These are phyloP conservation scores for Pocillopora grandis DNA, from an alignment of 92 coral and sea anemone species.

Conservation along the genomic window DNA sequence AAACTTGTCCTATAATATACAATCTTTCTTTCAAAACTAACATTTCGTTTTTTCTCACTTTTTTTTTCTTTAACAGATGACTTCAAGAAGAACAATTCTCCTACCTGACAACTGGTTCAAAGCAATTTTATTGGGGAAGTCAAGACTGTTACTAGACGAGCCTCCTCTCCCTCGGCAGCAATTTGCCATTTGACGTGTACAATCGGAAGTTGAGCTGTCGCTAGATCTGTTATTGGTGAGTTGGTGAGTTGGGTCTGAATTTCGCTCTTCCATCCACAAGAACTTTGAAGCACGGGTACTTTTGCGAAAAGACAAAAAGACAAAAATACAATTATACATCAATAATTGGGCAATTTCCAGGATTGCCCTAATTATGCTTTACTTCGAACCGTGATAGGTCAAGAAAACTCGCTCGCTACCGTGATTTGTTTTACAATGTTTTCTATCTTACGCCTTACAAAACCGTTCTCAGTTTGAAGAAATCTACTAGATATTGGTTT, in stretches of 20 bases:
- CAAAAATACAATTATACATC: background rate
- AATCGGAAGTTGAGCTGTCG: conserved; percentile 67
- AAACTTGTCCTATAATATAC: too few relatives aligned
- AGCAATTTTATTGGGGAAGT: conserved; percentile 76
- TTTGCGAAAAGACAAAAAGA: background rate
- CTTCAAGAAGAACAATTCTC: background rate
- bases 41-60: too few relatives aligned
- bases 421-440: too few relatives aligned
- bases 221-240: conserved; percentile 77
- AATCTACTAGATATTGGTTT: too few relatives aligned
- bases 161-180: conserved; percentile 76
- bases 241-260: conserved; percentile 50
- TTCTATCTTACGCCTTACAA: too few relatives aligned
- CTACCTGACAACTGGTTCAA: conserved; percentile 73
- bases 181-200: conserved; percentile 62
- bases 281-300: conserved; percentile 72
- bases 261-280: conserved; percentile 80
- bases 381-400: too few relatives aligned
- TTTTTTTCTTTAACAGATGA: too few relatives aligned
- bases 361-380: too few relatives aligned
- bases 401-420: too few relatives aligned
- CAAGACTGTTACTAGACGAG: conserved; percentile 59
- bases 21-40: too few relatives aligned
- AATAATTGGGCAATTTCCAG: too few relatives aligned
- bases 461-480: too few relatives aligned